Evolutionary conservation across 2,113 vertebrate genomes (phyloP).

Genomic region (Peucedramus taeniatus): DNA sequence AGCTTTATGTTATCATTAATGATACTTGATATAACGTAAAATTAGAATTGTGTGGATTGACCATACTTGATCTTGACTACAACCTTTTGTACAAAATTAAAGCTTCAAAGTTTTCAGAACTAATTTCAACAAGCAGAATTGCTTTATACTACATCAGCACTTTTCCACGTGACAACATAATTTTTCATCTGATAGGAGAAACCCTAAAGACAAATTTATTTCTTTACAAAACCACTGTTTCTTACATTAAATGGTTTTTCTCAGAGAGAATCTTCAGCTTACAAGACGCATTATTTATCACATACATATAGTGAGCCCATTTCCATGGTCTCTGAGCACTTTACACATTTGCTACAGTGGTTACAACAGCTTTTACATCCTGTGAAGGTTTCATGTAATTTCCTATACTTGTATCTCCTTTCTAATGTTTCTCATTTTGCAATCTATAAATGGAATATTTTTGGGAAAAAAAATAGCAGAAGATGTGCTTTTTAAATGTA

Average conservation of each 20-base stretch:
- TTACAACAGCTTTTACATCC: neutral
- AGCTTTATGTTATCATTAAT: neutral
- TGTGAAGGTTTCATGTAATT: neutral
- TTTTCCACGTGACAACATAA: neutral
- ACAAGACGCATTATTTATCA: neutral
- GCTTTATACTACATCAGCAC: neutral
- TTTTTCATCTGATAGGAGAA: neutral
- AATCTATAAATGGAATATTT: neutral
- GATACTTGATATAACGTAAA: neutral
- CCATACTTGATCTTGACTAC: neutral
- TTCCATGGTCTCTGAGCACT: neutral
- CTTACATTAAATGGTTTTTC: neutral
- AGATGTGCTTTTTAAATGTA: neutral
- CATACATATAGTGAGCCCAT: neutral
- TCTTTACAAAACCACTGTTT: neutral
- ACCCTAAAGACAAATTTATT: neutral
- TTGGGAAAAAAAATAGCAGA: neutral
- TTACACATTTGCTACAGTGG: neutral
- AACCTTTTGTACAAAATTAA: neutral
- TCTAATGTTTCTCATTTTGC: neutral
- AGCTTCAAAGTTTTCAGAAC: neutral
- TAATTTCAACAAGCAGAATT: neutral
- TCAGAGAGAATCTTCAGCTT: neutral
- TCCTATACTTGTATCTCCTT: neutral
- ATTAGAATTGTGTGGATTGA: neutral